These are phyloP conservation scores for Xestoiulus laeticollis DNA, from an alignment of 2,888 invertebrate species.

Conservation along the genomic window DNA sequence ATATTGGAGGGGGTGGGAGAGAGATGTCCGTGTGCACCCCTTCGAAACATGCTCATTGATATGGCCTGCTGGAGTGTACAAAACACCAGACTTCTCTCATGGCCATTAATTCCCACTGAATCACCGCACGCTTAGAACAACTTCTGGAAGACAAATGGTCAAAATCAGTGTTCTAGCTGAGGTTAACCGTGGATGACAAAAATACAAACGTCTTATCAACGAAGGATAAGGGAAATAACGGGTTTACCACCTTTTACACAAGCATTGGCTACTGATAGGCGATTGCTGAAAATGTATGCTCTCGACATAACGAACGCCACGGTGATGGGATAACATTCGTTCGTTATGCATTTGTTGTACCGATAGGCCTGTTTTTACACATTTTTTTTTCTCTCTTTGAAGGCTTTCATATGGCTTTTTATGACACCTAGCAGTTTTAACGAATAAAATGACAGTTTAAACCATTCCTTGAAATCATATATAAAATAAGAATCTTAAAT, in stretches of 20 bases:
- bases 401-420: too few species aligned
- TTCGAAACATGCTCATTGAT: not conserved
- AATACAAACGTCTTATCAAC: not conserved
- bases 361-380: too few species aligned
- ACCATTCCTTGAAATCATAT: too few species aligned
- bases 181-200: not conserved
- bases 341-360: too few species aligned
- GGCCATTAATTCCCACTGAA: slow-evolving; percentile 28
- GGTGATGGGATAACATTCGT: too few species aligned
- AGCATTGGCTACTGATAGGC: not conserved
- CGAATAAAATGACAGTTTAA: too few species aligned
- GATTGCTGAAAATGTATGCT: not conserved
- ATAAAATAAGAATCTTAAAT: too few species aligned
- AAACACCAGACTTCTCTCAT: not conserved
- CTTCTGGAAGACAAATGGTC: slow-evolving; percentile 34
- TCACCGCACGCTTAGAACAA: not conserved
- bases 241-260: not conserved
- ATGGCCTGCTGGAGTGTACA: not conserved
- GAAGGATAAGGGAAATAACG: not conserved
- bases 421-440: too few species aligned
- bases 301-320: too few species aligned
- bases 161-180: not conserved
- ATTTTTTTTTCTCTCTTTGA: too few species aligned
- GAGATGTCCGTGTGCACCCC: not conserved
- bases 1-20: too few species aligned